These are phyloP conservation scores for Misgurnus mizolepis DNA, from an alignment of 2,113 vertebrate species.

Conservation along the genomic window DNA sequence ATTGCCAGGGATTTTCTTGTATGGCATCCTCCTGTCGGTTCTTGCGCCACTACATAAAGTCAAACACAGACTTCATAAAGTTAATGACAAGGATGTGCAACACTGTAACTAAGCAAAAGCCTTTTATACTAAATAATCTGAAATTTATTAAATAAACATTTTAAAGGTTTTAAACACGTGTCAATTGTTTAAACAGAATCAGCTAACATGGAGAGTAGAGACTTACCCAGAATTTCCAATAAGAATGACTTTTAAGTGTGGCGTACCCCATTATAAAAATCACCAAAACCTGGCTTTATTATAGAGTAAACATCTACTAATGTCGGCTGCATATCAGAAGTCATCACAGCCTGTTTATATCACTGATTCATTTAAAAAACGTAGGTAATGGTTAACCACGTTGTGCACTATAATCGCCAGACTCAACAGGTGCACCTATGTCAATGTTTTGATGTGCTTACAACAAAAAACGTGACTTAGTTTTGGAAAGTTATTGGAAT, in stretches of 20 bases:
- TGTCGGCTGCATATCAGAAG: conserved; percentile 7
- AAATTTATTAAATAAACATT: too few species aligned
- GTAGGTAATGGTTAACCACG: conserved; percentile 42
- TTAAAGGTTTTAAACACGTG: too few species aligned
- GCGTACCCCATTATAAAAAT: conserved; percentile 45
- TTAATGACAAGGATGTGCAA: too few species aligned
- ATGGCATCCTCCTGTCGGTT: too few species aligned
- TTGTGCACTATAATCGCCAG: conserved; percentile 17
- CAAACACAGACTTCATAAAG: too few species aligned
- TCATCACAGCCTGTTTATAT: not conserved
- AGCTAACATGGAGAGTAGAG: too few species aligned
- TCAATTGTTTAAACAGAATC: too few species aligned
- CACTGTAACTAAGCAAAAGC: too few species aligned
- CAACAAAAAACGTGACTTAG: not conserved
- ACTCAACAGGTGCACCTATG: not conserved
- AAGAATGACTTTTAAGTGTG: conserved; percentile 68
- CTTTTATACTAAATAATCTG: too few species aligned
- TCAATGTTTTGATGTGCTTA: not conserved
- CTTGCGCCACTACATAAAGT: too few species aligned
- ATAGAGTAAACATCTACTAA: not conserved
- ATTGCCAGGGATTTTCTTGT: too few species aligned
- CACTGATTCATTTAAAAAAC: conserved; percentile 17
- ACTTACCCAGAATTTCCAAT: conserved; percentile 74
- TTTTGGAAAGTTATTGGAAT: not conserved
- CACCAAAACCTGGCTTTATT: not conserved